A percentile compares a stretch with the other conserved stretches of the same genome.
phyloP scores from a whole-genome alignment of 2,797 vertebrate species.

The Enteromius argenteus region DNA sequence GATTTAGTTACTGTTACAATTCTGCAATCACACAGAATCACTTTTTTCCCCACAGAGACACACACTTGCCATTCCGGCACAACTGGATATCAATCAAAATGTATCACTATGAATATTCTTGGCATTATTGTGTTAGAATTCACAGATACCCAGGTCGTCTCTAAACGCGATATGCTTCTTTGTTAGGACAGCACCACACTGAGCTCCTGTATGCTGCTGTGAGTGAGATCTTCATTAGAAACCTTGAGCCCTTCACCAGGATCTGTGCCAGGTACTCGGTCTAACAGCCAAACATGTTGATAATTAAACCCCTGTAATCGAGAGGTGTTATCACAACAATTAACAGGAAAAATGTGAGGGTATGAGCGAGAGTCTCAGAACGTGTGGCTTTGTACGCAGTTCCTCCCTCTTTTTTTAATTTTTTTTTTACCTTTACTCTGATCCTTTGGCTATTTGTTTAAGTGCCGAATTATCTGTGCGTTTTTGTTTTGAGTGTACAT shows the following conservation, averaged over 20 bases:
- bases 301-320: constrained; percentile 84
- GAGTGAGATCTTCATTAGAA: constrained; percentile 72
- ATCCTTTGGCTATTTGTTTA: constrained; percentile 4
- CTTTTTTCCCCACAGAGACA: constrained; percentile 42
- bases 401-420: constrained; percentile 24
- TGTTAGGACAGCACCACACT: constrained; percentile 72
- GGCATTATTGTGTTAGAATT: constrained; percentile 80
- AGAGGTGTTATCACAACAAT: constrained; percentile 86
- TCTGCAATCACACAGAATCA: constrained; percentile 36
- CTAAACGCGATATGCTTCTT: constrained; percentile 75
- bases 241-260: constrained; percentile 58
- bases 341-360: constrained; percentile 76
- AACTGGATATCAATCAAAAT: constrained; percentile 82
- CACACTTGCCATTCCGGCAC: constrained; percentile 65
- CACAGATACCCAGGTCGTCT: constrained; percentile 72
- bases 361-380: constrained; percentile 49
- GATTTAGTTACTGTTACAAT: constrained; percentile 44
- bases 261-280: constrained; percentile 78
- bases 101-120: constrained; percentile 79
- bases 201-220: constrained; percentile 65
- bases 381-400: constrained; percentile 61
- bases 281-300: constrained; percentile 83
- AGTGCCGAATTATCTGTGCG: background rate
- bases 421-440: background rate
- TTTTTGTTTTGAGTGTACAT: background rate